Evolutionary conservation across 1,140 invertebrate genomes (phyloP).

Genomic region (Patella vulgata): DNA sequence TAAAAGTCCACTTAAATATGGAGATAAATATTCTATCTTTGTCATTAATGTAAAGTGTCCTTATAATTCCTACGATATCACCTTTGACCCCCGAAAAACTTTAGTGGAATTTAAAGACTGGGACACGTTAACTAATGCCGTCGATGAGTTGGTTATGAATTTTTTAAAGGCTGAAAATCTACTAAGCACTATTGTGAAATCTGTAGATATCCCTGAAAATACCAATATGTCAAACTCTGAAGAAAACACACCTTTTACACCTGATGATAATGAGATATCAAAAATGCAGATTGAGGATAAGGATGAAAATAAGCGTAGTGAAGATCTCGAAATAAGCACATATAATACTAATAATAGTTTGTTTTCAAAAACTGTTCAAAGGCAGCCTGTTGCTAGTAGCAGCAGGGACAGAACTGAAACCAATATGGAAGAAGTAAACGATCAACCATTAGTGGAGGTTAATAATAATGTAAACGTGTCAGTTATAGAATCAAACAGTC

Average conservation of each 20-base stretch:
- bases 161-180: constrained; percentile 57
- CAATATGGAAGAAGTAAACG: too few relatives aligned
- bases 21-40: constrained; percentile 70
- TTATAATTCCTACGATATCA: constrained; percentile 71
- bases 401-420: too few relatives aligned
- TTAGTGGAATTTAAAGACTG: constrained; percentile 74
- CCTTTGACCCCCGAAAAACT: constrained; percentile 69
- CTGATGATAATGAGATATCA: constrained; percentile 5
- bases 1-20: constrained; percentile 54
- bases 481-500: too few relatives aligned
- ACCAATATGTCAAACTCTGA: not conserved
- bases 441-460: too few relatives aligned
- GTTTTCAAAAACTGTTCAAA: constrained; percentile 15
- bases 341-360: constrained; percentile 15
- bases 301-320: not conserved
- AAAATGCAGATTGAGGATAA: constrained; percentile 1
- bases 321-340: constrained; percentile 10
- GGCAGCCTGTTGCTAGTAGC: not conserved
- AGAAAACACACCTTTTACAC: constrained; percentile 3
- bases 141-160: constrained; percentile 68
- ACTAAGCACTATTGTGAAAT: constrained; percentile 6
- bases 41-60: constrained; percentile 74
- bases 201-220: not conserved
- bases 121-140: constrained; percentile 67
- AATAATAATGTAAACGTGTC: too few relatives aligned